A percentile compares a stretch with the other conserved stretches of the same genome.
Evolutionary conservation across 2,888 invertebrate species (phyloP).

Genomic region (Xylocampa areola): DNA sequence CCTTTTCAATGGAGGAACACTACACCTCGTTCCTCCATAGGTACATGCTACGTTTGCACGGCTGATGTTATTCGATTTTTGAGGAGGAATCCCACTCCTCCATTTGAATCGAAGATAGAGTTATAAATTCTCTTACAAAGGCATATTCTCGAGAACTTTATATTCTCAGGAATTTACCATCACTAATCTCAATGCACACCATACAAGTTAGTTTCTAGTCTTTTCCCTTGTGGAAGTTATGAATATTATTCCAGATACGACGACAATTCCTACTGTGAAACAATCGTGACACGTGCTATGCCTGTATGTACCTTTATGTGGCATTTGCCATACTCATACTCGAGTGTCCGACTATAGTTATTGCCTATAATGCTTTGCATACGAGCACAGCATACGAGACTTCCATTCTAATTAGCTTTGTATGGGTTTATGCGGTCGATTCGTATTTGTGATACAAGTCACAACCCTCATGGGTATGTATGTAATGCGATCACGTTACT

Average conservation of each 20-base stretch:
- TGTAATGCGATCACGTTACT: slow-evolving; percentile 40
- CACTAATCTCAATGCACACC: neutral
- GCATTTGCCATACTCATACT: slow-evolving; percentile 58
- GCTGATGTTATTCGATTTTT: too few species aligned
- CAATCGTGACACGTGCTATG: slow-evolving; percentile 75
- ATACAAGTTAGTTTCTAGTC: neutral
- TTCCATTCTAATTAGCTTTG: slow-evolving; percentile 79
- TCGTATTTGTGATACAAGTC: slow-evolving; percentile 54
- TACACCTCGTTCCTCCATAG: too few species aligned
- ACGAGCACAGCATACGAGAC: slow-evolving; percentile 76
- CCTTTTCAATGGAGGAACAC: too few species aligned
- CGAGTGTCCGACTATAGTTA: slow-evolving; percentile 56
- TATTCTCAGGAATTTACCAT: too few species aligned
- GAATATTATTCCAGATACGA: slow-evolving; percentile 36
- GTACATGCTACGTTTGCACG: too few species aligned
- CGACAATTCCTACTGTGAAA: slow-evolving; percentile 56
- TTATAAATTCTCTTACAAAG: too few species aligned
- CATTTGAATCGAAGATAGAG: too few species aligned
- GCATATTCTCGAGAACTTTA: too few species aligned
- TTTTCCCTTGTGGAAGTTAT: slow-evolving; percentile 21
- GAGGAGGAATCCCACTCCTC: too few species aligned
- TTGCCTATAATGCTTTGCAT: slow-evolving; percentile 68
- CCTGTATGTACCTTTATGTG: slow-evolving; percentile 60
- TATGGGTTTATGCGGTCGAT: slow-evolving; percentile 67
- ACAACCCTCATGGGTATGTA: slow-evolving; percentile 50